Evolutionary conservation across 2,113 vertebrate genomes (phyloP).

Genomic region (Hippocampus guttulatus): DNA sequence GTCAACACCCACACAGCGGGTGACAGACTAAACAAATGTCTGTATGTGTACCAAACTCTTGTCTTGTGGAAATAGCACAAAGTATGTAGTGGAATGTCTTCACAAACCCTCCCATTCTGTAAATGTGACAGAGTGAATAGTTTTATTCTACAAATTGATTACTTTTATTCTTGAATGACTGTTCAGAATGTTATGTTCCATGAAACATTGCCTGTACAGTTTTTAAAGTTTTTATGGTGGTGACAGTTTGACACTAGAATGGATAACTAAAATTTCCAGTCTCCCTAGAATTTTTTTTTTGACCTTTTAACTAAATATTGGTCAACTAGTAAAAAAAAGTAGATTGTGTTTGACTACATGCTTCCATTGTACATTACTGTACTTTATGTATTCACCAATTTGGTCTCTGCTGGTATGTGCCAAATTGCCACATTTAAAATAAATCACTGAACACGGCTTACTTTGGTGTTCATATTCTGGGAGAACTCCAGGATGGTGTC

Average conservation of each 20-base stretch:
- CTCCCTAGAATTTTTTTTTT: neutral
- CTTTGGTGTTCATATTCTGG: conserved; percentile 99
- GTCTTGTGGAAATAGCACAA: too few species aligned
- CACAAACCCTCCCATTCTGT: too few species aligned
- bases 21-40: too few species aligned
- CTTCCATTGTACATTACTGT: neutral
- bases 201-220: too few species aligned
- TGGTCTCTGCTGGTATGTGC: neutral
- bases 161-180: too few species aligned
- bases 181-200: too few species aligned
- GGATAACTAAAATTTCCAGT: neutral
- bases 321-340: too few species aligned
- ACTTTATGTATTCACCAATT: neutral
- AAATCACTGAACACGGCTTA: conserved; percentile 73
- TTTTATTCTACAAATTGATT: too few species aligned
- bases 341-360: neutral
- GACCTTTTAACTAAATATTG: neutral
- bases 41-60: too few species aligned
- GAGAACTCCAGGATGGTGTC: conserved; percentile 99
- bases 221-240: neutral
- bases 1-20: too few species aligned
- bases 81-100: too few species aligned
- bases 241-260: neutral
- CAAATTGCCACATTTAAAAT: neutral
- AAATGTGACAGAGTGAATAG: too few species aligned